Percentiles rank a stretch among this genome's conserved stretches.
Evolutionary conservation across 2,113 vertebrate species (phyloP).

Genomic region (Catharus fuscescens): DNA sequence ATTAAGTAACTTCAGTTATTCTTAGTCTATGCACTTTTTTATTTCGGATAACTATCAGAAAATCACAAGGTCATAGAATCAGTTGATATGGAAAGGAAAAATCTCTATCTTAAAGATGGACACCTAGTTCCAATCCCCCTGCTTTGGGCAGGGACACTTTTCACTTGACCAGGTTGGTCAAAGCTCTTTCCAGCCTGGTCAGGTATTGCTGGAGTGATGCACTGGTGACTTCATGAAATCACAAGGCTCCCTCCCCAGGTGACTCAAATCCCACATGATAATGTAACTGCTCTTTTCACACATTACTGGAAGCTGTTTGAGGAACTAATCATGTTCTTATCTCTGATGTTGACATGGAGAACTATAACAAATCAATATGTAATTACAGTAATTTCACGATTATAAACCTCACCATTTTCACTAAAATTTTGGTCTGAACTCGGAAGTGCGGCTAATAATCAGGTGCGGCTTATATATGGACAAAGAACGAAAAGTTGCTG

Average conservation of each 20-base stretch:
- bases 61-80: not conserved
- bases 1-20: not conserved
- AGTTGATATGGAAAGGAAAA: not conserved
- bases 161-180: not conserved
- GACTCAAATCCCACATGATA: not conserved
- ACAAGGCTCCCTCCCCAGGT: not conserved
- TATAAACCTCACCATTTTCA: too few relatives aligned
- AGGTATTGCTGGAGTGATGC: accelerated
- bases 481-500: too few relatives aligned
- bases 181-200: not conserved
- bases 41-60: not conserved
- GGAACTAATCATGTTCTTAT: not conserved
- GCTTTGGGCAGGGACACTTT: accelerated
- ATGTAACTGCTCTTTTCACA: not conserved
- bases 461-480: too few relatives aligned
- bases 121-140: not conserved
- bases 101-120: not conserved
- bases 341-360: not conserved
- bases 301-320: not conserved
- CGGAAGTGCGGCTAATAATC: too few relatives aligned
- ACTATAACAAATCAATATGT: not conserved
- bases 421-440: too few relatives aligned
- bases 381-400: not conserved
- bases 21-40: not conserved
- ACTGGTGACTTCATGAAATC: not conserved